These are phyloP conservation scores for Mechanitis mazaeus DNA, from an alignment of 2,888 invertebrate genomes.

Conservation along the genomic window DNA sequence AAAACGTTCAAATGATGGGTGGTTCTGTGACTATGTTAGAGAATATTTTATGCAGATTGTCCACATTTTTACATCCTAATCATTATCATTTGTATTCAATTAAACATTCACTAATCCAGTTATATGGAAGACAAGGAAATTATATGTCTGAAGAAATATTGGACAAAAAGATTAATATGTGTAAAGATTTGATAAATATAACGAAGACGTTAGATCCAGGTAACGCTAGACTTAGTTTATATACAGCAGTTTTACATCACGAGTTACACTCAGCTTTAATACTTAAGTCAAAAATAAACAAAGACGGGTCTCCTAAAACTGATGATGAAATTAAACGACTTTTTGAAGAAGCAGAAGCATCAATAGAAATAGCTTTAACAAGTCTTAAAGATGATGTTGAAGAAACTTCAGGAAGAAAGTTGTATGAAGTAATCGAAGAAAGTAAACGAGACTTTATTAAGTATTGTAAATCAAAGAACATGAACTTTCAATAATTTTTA, in stretches of 20 bases:
- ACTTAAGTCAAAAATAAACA: constrained; percentile 66
- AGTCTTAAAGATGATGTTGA: constrained; percentile 71
- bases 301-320: constrained; percentile 41
- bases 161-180: constrained; percentile 81
- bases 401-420: constrained; percentile 73
- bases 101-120: constrained; percentile 87
- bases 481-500: constrained; percentile 11
- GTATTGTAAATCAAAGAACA: constrained; percentile 23
- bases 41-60: constrained; percentile 80
- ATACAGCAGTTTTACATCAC: constrained; percentile 85
- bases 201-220: constrained; percentile 83
- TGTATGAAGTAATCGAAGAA: constrained; percentile 63
- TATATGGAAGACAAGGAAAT: constrained; percentile 83
- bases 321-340: constrained; percentile 56
- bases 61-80: constrained; percentile 86
- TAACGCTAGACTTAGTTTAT: constrained; percentile 84
- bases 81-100: constrained; percentile 90
- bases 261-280: constrained; percentile 80
- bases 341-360: constrained; percentile 62
- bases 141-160: constrained; percentile 78
- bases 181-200: constrained; percentile 78
- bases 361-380: constrained; percentile 60
- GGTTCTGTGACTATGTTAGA: constrained; percentile 79
- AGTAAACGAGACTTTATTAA: constrained; percentile 46
- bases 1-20: constrained; percentile 78